Conservation (phyloP, 2,797 vertebrate species). For the Manis pentadactyla region DNA sequence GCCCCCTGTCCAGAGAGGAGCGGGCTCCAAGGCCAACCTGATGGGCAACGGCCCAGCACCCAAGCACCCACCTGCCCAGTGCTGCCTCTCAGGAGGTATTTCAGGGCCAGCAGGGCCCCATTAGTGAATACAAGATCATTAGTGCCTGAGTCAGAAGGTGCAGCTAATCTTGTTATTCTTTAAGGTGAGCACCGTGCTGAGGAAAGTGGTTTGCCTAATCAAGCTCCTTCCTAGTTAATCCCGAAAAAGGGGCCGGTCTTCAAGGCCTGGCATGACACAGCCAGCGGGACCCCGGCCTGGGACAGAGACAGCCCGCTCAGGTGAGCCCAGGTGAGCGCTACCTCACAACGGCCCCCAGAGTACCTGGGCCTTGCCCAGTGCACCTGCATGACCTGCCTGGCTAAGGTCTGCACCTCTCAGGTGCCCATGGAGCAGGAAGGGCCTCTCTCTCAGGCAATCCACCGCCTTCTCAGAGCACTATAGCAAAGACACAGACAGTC, state of each 20-base stretch:
- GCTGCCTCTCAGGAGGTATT: conserved; percentile 19
- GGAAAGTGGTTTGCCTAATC: not conserved
- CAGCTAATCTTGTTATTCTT: conserved; percentile 53
- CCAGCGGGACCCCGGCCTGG: conserved; percentile 34
- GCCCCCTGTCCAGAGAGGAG: not conserved
- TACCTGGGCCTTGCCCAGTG: not conserved
- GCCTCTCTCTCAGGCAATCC: not conserved
- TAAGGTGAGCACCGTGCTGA: not conserved
- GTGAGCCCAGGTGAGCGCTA: conserved; percentile 68
- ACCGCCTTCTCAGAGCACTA: not conserved
- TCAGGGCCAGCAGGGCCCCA: not conserved
- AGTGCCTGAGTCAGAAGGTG: not conserved
- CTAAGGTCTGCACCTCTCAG: conserved; percentile 73
- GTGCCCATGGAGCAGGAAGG: conserved; percentile 55
- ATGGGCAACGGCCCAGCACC: not conserved
- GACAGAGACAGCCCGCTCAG: conserved; percentile 67
- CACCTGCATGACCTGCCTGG: conserved; percentile 70
- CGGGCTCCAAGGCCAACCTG: not conserved
- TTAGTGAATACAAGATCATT: not conserved
- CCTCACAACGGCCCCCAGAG: not conserved
- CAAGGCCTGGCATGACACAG: conserved; percentile 65
- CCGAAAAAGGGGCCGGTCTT: conserved; percentile 41
- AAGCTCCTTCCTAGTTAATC: not conserved
- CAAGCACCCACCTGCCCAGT: not conserved
- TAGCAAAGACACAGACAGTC: not conserved